Evolutionary conservation across 2,113 vertebrate species (phyloP).

Genomic region (Mesocricetus auratus): DNA sequence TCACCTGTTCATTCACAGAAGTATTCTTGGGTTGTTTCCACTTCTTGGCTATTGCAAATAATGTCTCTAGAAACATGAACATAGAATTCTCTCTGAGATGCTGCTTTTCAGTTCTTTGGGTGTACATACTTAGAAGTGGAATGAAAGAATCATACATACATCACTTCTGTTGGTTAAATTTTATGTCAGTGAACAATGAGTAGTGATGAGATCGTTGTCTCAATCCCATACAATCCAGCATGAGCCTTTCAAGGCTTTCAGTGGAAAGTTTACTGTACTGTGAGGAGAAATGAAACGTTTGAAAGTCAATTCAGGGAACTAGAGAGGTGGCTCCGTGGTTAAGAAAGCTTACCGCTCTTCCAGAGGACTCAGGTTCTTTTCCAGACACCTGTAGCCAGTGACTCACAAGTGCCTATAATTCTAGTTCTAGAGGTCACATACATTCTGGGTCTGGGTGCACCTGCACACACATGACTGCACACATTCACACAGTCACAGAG

Average conservation of each 20-base stretch:
- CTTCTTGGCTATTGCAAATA: background rate
- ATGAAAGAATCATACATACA: background rate
- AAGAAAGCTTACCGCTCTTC: background rate
- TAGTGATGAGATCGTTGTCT: background rate
- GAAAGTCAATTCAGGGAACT: background rate
- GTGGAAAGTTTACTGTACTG: background rate
- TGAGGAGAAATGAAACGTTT: conserved; percentile 24
- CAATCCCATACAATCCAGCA: background rate
- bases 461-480: background rate
- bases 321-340: background rate
- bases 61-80: background rate
- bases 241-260: background rate
- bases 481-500: background rate
- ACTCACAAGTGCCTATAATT: background rate
- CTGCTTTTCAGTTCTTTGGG: background rate
- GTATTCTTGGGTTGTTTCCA: background rate
- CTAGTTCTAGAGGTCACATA: background rate
- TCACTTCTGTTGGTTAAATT: background rate
- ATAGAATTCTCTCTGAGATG: background rate
- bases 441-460: background rate
- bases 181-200: background rate
- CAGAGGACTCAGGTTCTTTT: background rate
- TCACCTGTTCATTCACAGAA: background rate
- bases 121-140: background rate
- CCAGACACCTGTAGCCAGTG: background rate